Base-by-base conservation (phyloP, 2,888 invertebrate species). In the Muscina levida region DNA sequence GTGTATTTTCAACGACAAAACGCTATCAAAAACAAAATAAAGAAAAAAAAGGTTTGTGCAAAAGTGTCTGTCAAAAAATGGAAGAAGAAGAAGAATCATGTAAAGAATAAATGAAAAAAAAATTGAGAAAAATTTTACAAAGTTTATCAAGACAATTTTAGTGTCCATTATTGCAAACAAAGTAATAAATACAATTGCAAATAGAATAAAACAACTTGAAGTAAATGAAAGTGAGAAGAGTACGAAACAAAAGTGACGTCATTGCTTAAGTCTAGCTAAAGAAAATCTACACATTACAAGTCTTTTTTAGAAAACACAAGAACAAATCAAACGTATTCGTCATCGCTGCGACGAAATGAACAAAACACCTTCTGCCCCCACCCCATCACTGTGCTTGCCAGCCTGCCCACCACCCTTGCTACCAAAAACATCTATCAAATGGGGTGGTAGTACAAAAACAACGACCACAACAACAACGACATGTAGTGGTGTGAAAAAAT, bases 191-290 rank as follows among this genome's bases (percentile, higher is more conserved):
- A 5, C 10, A n/a, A 39, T 4, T 2, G 17, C 37, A 46, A 67
- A 17, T 31, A 6, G 24, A 46, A 3, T 24, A 5, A 68, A 53
- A 26, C 6, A 48, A 42, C 2, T 65, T n/a, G 24, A 51, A 31
- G 1, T 8, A 53, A 72, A 39, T 44, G 46, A 24, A 26, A 48
- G 31, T 68, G 62, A 4, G 37, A 13, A 48, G 65, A 3, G 26
- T 11, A 2, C 53, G n/a, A 62, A 53, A 26, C 11, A 24, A 74
- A 74, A 74, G 81, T 81, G 81, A 81, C 81, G 81, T 81, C 81
- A 81, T 77, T 74, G 53, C 72, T 71, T 44, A 39, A 56, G 62
- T 62, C 62, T 62, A 22, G 62, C 22, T 39, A 62, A 42, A 59
- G 37, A 39, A 19, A 17, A 15, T 0, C 10, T 26, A 5, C n/a